These are phyloP conservation scores for Nothocercus nigrocapillus DNA, from an alignment of 2,113 vertebrate species.

Conservation along the genomic window DNA sequence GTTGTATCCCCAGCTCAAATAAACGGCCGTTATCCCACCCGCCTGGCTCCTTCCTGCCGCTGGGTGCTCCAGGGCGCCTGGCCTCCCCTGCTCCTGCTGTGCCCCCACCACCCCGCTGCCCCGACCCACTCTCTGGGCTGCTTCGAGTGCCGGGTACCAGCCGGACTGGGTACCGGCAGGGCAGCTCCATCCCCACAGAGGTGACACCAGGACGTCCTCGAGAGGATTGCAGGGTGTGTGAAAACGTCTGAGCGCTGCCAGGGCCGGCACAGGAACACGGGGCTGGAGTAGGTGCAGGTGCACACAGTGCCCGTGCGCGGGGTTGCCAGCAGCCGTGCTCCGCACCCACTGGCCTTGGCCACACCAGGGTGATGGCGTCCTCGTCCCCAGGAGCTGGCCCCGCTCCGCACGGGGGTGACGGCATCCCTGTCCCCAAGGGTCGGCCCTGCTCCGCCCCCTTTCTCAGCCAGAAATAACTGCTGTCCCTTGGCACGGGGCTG, in stretches of 20 bases:
- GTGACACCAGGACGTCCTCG: no score
- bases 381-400: not conserved
- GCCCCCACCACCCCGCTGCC: not conserved
- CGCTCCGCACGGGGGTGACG: not conserved
- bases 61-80: accelerated
- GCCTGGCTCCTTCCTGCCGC: not conserved
- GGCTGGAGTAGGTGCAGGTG: not conserved
- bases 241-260: no score
- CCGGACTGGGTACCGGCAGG: no score
- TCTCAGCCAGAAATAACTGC: conserved; percentile 80
- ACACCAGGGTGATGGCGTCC: not conserved
- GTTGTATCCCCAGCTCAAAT: conserved; percentile 50
- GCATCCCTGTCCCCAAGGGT: not conserved
- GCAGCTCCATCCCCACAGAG: no score
- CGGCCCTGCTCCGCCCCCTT: conserved; percentile 64
- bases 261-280: no score
- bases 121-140: not conserved
- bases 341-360: no score
- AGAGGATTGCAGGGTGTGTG: no score
- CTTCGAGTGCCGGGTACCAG: no score
- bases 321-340: no score
- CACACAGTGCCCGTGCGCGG: not conserved
- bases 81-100: not conserved
- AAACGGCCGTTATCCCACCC: not conserved
- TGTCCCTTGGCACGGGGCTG: conserved; percentile 61